Conservation (phyloP, 2,888 invertebrate genomes). For the Synanthedon tipuliformis region DNA sequence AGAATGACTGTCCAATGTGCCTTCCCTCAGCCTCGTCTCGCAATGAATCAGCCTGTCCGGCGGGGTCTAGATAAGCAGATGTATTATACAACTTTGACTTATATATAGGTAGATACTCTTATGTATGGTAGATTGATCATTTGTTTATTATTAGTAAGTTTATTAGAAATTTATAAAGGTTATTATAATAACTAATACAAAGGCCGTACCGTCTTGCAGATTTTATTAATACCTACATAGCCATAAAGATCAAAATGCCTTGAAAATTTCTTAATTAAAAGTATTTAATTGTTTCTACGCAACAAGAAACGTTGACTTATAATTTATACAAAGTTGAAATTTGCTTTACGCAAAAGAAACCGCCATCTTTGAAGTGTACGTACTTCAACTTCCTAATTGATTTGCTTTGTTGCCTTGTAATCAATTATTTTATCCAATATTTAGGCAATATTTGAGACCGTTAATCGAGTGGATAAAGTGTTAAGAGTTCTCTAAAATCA, state of each 20-base stretch:
- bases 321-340: background rate
- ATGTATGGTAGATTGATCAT: too few species aligned
- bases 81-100: conserved; percentile 8
- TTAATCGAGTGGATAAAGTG: conserved; percentile 7
- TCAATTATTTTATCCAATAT: conserved; percentile 10
- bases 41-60: conserved; percentile 23
- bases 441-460: conserved; percentile 27
- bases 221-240: too few species aligned
- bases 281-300: too few species aligned
- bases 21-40: conserved; percentile 7
- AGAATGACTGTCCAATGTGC: conserved; percentile 41
- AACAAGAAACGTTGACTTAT: background rate
- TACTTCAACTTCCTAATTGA: conserved; percentile 21
- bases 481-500: too few species aligned
- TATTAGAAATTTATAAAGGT: too few species aligned
- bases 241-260: too few species aligned
- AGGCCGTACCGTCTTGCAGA: too few species aligned
- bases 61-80: conserved; percentile 14
- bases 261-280: too few species aligned
- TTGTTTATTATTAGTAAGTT: too few species aligned
- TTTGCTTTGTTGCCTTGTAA: conserved; percentile 26
- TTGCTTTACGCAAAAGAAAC: background rate
- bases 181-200: too few species aligned
- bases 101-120: background rate
- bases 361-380: background rate